Percentiles rank a stretch among this genome's conserved stretches.
Evolutionary conservation across 2,888 invertebrate genomes (phyloP).

Genomic region (Callinectes sapidus): DNA sequence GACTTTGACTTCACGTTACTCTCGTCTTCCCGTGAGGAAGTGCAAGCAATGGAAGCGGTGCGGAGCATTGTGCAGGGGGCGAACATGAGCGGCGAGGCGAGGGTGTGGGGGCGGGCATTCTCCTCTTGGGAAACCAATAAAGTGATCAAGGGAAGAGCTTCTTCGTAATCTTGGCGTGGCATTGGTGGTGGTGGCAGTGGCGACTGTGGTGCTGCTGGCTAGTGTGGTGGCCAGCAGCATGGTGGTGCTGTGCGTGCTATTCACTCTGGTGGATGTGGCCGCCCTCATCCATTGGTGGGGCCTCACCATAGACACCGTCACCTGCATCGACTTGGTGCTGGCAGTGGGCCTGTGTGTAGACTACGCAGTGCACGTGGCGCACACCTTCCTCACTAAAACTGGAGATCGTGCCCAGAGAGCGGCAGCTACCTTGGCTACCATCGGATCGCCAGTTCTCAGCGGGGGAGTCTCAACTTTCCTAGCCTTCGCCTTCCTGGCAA

Average conservation of each 20-base stretch:
- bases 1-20: slow-evolving; percentile 79
- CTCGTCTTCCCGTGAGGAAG: slow-evolving; percentile 81
- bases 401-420: slow-evolving; percentile 77
- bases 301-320: slow-evolving; percentile 78
- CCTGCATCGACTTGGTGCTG: slow-evolving; percentile 76
- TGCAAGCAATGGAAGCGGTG: slow-evolving; percentile 84
- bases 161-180: slow-evolving; percentile 86
- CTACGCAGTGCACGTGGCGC: slow-evolving; percentile 77
- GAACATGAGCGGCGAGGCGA: slow-evolving; percentile 65
- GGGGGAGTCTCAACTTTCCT: slow-evolving; percentile 76
- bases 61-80: slow-evolving; percentile 49
- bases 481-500: slow-evolving; percentile 75
- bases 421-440: slow-evolving; percentile 82
- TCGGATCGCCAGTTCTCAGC: slow-evolving; percentile 79
- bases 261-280: slow-evolving; percentile 82
- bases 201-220: slow-evolving; percentile 85
- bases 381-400: slow-evolving; percentile 69
- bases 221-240: slow-evolving; percentile 86
- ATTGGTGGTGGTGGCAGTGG: slow-evolving; percentile 85
- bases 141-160: slow-evolving; percentile 85
- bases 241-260: slow-evolving; percentile 81
- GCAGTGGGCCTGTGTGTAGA: slow-evolving; percentile 64
- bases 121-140: slow-evolving; percentile 74
- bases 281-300: slow-evolving; percentile 74
- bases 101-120: slow-evolving; percentile 68